Percentiles rank a stretch among this genome's conserved stretches.
Evolutionary conservation across 2,888 invertebrate species (phyloP).

Genomic region (Cancer borealis): DNA sequence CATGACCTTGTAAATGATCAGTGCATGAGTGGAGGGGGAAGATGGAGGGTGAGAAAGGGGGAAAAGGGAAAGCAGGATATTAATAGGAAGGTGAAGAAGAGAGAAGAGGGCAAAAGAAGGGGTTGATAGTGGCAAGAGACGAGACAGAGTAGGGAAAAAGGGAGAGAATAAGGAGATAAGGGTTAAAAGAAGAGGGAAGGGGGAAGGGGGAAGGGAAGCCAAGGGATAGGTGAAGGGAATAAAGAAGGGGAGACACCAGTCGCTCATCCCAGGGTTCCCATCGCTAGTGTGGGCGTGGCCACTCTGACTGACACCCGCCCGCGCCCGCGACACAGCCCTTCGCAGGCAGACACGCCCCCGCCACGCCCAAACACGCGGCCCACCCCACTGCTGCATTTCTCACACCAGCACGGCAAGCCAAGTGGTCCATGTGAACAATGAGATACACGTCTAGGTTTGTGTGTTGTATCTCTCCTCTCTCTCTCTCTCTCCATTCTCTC

Average conservation of each 20-base stretch:
- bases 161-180: not conserved
- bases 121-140: not conserved
- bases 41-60: not conserved
- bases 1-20: not conserved
- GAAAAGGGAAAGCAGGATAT: not conserved
- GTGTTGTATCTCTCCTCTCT: not conserved
- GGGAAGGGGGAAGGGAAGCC: not conserved
- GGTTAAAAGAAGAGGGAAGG: not conserved
- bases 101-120: not conserved
- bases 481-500: slow-evolving; percentile 10
- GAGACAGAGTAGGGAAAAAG: not conserved
- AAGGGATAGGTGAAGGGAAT: not conserved
- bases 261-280: slow-evolving; percentile 42
- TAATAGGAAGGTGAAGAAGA: not conserved
- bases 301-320: slow-evolving; percentile 44
- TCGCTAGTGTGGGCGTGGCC: slow-evolving; percentile 30
- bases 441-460: not conserved
- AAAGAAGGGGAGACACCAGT: not conserved
- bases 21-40: not conserved
- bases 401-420: not conserved
- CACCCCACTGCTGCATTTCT: not conserved
- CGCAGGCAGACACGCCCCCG: not conserved
- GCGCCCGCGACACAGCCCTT: slow-evolving; percentile 20
- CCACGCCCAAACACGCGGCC: slow-evolving; percentile 60
- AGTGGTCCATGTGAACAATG: not conserved